Percentiles rank a stretch among this genome's conserved stretches.
These are phyloP conservation scores for Spea hammondii DNA, from an alignment of 2,797 vertebrate genomes.

Conservation along the genomic window DNA sequence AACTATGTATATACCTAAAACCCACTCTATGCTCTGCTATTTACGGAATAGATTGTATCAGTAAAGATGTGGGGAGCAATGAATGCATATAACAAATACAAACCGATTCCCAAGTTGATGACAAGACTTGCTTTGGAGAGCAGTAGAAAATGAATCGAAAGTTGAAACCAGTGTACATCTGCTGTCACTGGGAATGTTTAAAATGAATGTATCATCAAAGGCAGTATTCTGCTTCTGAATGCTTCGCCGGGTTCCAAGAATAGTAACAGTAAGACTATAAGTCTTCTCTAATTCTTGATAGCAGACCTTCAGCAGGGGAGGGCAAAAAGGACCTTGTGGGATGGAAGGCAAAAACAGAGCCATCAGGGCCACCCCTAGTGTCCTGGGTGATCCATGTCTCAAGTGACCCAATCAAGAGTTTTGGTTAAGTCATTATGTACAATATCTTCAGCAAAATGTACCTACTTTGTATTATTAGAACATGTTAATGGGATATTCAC, in stretches of 20 bases:
- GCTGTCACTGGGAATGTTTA: background rate
- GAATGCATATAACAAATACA: slow-evolving; percentile 26
- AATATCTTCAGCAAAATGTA: too few species aligned
- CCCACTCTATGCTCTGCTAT: background rate
- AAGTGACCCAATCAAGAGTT: too few species aligned
- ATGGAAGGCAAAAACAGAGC: too few species aligned
- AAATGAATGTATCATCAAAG: slow-evolving; percentile 5
- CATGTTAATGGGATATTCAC: too few species aligned
- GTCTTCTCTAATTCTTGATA: too few species aligned
- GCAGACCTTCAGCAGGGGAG: too few species aligned
- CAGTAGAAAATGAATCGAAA: slow-evolving; percentile 21
- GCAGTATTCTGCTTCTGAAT: background rate
- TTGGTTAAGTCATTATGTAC: too few species aligned
- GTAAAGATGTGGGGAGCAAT: slow-evolving; percentile 1
- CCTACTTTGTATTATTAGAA: too few species aligned
- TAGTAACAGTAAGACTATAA: background rate
- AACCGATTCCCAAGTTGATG: slow-evolving; percentile 15
- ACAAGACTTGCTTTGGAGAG: background rate
- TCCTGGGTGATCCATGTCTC: too few species aligned
- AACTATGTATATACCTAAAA: slow-evolving; percentile 10
- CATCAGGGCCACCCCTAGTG: too few species aligned
- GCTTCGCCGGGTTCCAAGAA: background rate
- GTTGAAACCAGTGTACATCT: background rate
- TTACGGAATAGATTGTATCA: slow-evolving; percentile 7
- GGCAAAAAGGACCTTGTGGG: too few species aligned